Base-by-base conservation (phyloP, 2,797 vertebrate genomes). In the Argentina silus region DNA sequence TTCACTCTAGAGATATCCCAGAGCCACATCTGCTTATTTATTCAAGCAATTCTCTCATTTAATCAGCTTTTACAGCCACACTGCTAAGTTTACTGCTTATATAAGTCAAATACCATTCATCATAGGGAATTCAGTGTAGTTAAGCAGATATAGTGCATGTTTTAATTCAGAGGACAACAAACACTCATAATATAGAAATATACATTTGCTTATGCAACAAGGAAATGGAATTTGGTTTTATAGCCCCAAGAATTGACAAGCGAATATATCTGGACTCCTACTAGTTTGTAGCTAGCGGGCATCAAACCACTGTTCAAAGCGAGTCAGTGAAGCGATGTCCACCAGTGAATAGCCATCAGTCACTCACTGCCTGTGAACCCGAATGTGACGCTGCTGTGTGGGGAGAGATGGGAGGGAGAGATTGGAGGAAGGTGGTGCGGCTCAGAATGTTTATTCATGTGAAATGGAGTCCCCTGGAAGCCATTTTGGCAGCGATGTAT, bases 91-190 rank as follows among this genome's bases (percentile, higher is more conserved):
- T 83, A 87, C 85, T 79, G 78, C 87, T 75, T 83, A 81, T 76
- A 83, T 73, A 81, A 86, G 84, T 83, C 76, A 84, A 86, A 88
- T 76, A 77, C 70, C 56, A 86, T 90, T 82, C 76, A 87, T 88
- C 81, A 83, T 72, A 4, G 50, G 56, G 75, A 69, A 66, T 62
- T 77, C 66, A 8, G 75, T 36, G 27, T 53, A 70, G 81, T 87
- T 86, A 75, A 77, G 79, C 77, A 83, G 82, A 88, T 86, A 86
- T 77, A 81, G 79, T 70, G 77, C 79, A 68, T 75, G 81, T 85
- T 86, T 89, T 88, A 85, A 90, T 88, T 87, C 83, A 84, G 83
- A 66, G 42, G 80, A 76, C 78, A 90, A 76, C 78, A 90, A 86
- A 84, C 84, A 48, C 23, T 61, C 12, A 6, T 76, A 83, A 87